Conservation (phyloP, 2,113 vertebrate species). For the Hemiscyllium ocellatum region DNA sequence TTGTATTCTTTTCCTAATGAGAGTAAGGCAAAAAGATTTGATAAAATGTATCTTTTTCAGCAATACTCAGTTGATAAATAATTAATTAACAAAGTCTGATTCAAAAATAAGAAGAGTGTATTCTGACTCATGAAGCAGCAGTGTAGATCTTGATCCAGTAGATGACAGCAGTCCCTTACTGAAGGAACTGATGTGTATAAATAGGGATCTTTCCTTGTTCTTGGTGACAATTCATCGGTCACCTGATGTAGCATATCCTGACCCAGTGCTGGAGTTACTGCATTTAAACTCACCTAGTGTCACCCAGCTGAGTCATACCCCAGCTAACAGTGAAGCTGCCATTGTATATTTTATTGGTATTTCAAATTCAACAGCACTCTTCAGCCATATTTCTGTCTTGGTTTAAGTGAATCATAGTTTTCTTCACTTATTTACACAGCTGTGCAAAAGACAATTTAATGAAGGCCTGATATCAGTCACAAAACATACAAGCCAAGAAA, state of each 20-base stretch:
- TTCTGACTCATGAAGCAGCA: neutral
- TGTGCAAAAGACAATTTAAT: conserved; percentile 56
- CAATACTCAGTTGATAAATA: neutral
- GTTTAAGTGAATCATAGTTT: conserved; percentile 60
- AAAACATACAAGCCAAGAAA: conserved; percentile 49
- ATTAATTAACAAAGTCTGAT: neutral
- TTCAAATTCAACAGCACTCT: conserved; percentile 39
- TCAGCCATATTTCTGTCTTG: conserved; percentile 46
- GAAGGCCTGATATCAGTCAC: conserved; percentile 53
- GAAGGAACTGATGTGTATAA: conserved; percentile 11
- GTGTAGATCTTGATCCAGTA: conserved; percentile 37
- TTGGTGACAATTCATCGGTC: neutral
- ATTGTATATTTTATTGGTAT: conserved; percentile 8
- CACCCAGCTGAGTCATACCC: conserved; percentile 15
- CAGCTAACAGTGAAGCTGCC: conserved; percentile 23
- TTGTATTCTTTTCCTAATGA: no score
- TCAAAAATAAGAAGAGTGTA: neutral
- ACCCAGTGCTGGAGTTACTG: neutral
- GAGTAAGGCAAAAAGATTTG: no score
- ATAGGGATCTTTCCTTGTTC: conserved; percentile 24
- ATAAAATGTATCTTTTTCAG: no score
- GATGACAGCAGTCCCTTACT: conserved; percentile 39
- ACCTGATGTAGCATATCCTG: neutral
- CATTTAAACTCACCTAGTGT: neutral
- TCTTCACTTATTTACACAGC: conserved; percentile 63